Percentiles rank a stretch among this genome's conserved stretches.
These are phyloP conservation scores for Montipora capitata DNA, from an alignment of 92 coral and sea anemone species.

Conservation along the genomic window DNA sequence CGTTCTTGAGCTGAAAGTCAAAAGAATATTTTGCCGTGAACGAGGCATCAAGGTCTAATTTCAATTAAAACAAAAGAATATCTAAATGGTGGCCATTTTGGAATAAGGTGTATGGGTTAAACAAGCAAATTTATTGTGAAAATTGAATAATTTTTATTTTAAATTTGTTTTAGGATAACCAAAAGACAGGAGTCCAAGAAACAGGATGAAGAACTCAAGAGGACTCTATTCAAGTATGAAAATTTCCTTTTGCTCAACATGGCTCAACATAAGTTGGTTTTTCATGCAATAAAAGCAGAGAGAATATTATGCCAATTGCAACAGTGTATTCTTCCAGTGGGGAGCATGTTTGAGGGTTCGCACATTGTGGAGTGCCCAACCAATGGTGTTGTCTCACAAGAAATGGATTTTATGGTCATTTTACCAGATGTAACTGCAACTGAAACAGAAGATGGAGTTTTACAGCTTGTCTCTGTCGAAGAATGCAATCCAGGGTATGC, in stretches of 20 bases:
- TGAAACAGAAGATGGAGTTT: conserved; percentile 20
- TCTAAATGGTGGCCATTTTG: no score
- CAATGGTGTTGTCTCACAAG: conserved; percentile 26
- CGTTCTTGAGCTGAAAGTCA: no score
- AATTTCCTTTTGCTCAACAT: conserved; percentile 39
- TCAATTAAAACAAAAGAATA: no score
- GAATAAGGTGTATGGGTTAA: no score
- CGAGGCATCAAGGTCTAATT: no score
- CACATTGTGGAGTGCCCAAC: conserved; percentile 30
- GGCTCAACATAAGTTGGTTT: conserved; percentile 45
- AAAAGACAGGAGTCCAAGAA: background rate
- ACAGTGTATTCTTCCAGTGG: conserved; percentile 26
- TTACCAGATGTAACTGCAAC: conserved; percentile 26
- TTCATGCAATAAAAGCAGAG: conserved; percentile 29
- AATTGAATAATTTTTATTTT: no score
- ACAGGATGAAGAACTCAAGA: conserved; percentile 8
- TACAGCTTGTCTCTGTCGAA: conserved; percentile 37
- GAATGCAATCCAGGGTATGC: conserved; percentile 54
- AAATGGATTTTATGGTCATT: conserved; percentile 48
- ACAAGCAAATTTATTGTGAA: no score
- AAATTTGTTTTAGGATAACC: conserved; percentile 6
- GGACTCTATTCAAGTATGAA: conserved; percentile 47
- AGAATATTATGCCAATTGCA: conserved; percentile 12
- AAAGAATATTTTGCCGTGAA: no score
- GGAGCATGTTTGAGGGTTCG: conserved; percentile 48